Base-by-base conservation (phyloP, 2,797 vertebrate species). In the Notoglanidium macrostoma region DNA sequence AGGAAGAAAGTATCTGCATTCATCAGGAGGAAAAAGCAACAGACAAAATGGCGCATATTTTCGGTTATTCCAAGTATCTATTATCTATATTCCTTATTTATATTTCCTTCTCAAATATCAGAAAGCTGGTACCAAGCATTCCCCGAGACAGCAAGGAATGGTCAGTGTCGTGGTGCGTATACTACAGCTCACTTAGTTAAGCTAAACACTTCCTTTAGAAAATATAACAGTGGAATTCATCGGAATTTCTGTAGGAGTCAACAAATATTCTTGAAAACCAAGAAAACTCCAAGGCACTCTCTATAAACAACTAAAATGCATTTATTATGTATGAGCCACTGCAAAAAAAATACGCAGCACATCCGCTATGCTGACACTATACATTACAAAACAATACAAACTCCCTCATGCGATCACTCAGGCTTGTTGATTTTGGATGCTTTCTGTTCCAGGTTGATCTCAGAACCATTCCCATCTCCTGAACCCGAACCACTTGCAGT, bases 1-100 rank as follows among this genome's bases (percentile, higher is more conserved):
- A 86, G 85, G 51, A 85, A 54, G 76, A 87, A 87, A 57, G 87
- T 44, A 46, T 87, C 49, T 23, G 32, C 44, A 26, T 81, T 51
- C 19, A 29, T 61, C 46, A 11, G 32, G 3, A 2, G 19, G 12
- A 5, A 2, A 21, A 49, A 10, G 26, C 0, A 61, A 72, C 26
- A 51, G 67, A 54, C 32, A 40, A 3, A 49, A 44, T 4, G 32
- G 7, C 32, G 15, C 51, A 46, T n/a, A 54, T 55, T 40, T 79
- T 65, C 29, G 79, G 72, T 21, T 35, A 79, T 49, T 79, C 63
- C 57, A 61, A 23, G 49, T 76, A 54, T 74, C 26, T n/a, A 7
- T 83, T 51, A 68, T 70, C 8, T 40, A 9, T 26, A 70, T 29
- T 83, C 23, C 23, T 23, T 46, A 81, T 61, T 61, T 63, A 80